Base-by-base conservation (phyloP, 1,140 invertebrate species). In the Cephus cinctus region DNA sequence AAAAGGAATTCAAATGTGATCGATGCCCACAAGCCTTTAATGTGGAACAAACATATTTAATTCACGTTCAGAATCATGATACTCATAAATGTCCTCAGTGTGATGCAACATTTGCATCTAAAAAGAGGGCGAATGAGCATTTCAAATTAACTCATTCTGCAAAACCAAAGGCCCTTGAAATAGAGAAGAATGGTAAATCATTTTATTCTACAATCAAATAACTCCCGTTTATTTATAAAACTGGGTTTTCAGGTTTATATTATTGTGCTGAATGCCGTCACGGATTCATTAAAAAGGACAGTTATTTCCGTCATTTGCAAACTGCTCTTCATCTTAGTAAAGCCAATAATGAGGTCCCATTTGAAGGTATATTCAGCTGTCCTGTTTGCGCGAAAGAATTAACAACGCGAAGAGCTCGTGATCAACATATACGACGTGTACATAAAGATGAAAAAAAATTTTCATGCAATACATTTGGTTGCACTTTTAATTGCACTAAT, bases 1-100 rank as follows among this genome's bases (percentile, higher is more conserved):
- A 65, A 9, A 71, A 64, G 34, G 53, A 56, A 15, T 76, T 67
- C 43, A 66, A 67, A 39, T 76, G 73, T 25, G 54, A 61, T 3
- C 59, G 54, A 47, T 76, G 73, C 50, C 62, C 52, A 0, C 62
- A 71, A 43, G 59, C 57, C 11, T 76, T 76, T 47, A 61, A 60
- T 4, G 63, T 68, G 9, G 57, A 71, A 21, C 69, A 73, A 34
- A 73, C 71, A 30, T 74, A 71, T 56, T 42, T 70, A 4, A 56
- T 59, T 18, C 73, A 76, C 47, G 65, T 76, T 20, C 60, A 73
- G 34, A 69, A 71, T 54, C 71, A 74, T 44, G 57, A 71, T 43
- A 69, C 63, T 40, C 63, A 73, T 25, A 71, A 71, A 51, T 74
- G 71, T 53, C 34, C 65, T 3, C 62, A 58, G 0, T 74, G 71